phyloP scores from a whole-genome alignment of 1,140 invertebrate species.

The Trinorchestia longiramus region DNA sequence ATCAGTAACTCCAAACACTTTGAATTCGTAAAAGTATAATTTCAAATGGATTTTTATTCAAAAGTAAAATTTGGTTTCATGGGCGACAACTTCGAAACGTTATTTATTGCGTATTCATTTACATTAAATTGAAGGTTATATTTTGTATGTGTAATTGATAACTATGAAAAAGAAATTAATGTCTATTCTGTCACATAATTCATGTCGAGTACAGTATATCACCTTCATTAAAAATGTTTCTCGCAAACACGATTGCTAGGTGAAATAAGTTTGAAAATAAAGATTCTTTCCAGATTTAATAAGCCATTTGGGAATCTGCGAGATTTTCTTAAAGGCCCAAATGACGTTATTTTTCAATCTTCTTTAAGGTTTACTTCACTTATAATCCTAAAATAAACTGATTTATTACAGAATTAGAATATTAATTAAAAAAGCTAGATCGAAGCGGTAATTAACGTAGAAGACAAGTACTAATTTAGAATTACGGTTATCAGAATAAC shows the following conservation, averaged over 20 bases:
- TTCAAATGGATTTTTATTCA: not conserved
- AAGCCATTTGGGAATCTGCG: not conserved
- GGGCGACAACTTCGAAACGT: not conserved
- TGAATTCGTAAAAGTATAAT: not conserved
- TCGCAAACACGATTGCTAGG: not conserved
- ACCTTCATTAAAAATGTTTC: not conserved
- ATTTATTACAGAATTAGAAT: not conserved
- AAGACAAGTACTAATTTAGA: not conserved
- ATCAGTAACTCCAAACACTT: not conserved
- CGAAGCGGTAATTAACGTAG: too few species aligned
- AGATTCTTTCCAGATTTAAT: not conserved
- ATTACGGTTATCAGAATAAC: not conserved
- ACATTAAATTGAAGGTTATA: not conserved
- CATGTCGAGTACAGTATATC: not conserved
- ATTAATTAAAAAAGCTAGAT: not conserved
- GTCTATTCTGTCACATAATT: not conserved
- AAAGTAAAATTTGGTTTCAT: not conserved
- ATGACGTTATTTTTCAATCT: not conserved
- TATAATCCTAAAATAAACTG: not conserved
- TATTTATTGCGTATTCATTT: not conserved
- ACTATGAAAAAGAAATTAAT: not conserved
- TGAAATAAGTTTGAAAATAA: not conserved
- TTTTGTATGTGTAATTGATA: not conserved
- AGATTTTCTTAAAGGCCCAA: not conserved
- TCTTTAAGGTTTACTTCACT: not conserved